phyloP scores from a whole-genome alignment of 2,113 vertebrate species.

The Bos taurus region ARS-UCD2.0 NC_037357.1:46677001-46677500 shows the following conservation, averaged over 20 bases:
- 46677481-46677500: no score
- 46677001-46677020: neutral
- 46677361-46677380: neutral
- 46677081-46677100: neutral
- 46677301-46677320: neutral
- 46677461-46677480: no score
- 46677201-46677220: slow-evolving; percentile 41
- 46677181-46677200: slow-evolving; percentile 72
- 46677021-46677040: neutral
- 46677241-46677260: slow-evolving; percentile 74
- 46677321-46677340: neutral
- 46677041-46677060: neutral
- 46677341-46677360: neutral
- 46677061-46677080: neutral
- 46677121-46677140: slow-evolving; percentile 89
- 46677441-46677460: neutral
- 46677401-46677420: neutral
- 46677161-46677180: slow-evolving; percentile 92
- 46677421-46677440: neutral
- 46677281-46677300: neutral
- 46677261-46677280: slow-evolving; percentile 73
- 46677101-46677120: slow-evolving; percentile 80
- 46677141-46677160: slow-evolving; percentile 93
- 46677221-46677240: slow-evolving; percentile 48
- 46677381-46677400: neutral